A percentile compares a stretch with the other conserved stretches of the same genome.
These are phyloP conservation scores for Elysia crispata DNA, from an alignment of 2,888 invertebrate genomes.

Conservation along the genomic window DNA sequence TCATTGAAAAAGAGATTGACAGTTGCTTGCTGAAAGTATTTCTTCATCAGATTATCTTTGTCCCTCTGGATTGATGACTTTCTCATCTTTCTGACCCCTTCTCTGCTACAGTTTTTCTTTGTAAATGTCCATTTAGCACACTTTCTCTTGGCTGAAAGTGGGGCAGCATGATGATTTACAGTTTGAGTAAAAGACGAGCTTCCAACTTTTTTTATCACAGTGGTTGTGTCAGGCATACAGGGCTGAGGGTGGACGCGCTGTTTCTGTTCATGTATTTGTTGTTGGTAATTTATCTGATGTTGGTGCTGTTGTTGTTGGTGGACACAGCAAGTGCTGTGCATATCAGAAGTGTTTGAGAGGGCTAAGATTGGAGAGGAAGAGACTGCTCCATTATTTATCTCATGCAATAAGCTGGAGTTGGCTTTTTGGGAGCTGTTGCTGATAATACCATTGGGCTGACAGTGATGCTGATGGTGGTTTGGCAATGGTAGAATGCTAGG, in stretches of 20 bases:
- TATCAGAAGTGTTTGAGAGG: too few species aligned
- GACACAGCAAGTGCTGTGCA: background rate
- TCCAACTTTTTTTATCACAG: too few species aligned
- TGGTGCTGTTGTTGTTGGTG: background rate
- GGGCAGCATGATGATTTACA: background rate
- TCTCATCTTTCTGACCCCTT: constrained; percentile 13
- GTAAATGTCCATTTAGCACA: too few species aligned
- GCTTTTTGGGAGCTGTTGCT: too few species aligned
- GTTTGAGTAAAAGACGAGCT: too few species aligned
- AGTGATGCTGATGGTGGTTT: too few species aligned
- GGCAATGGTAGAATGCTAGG: too few species aligned
- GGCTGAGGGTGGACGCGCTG: constrained; percentile 11
- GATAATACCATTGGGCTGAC: too few species aligned
- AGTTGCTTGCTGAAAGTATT: constrained; percentile 47
- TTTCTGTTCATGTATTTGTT: constrained; percentile 3
- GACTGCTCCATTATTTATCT: too few species aligned
- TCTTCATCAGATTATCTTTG: constrained; percentile 38
- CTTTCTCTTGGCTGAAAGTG: background rate
- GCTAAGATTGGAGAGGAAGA: too few species aligned
- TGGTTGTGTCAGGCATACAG: background rate
- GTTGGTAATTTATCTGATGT: background rate
- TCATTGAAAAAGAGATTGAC: constrained; percentile 49
- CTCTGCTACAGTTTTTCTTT: too few species aligned
- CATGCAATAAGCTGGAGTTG: too few species aligned
- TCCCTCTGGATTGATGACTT: constrained; percentile 20